These are phyloP conservation scores for Drosophila tsacasi DNA, from an alignment of 1,140 invertebrate species.

Conservation along the genomic window DNA sequence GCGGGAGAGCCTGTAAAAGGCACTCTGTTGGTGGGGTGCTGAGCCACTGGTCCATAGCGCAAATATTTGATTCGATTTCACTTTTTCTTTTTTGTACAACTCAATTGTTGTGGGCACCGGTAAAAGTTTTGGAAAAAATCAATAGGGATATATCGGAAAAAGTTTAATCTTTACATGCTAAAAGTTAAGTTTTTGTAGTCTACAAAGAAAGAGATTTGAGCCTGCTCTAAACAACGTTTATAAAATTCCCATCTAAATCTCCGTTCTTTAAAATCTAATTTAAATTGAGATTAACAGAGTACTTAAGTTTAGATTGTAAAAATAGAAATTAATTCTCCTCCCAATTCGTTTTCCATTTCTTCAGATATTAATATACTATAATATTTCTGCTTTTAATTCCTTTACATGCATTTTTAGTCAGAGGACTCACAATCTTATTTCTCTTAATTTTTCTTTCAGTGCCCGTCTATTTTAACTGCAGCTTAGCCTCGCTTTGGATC, in stretches of 20 bases:
- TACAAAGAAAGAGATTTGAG: neutral
- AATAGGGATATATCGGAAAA: neutral
- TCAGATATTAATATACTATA: neutral
- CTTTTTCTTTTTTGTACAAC: conserved; percentile 14
- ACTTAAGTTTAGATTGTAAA: neutral
- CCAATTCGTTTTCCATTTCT: neutral
- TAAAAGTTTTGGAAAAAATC: neutral
- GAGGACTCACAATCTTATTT: neutral
- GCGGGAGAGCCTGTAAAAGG: conserved; percentile 18
- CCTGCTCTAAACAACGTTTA: neutral
- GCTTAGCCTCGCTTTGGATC: conserved; percentile 43
- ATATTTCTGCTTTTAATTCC: neutral
- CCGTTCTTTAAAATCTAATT: neutral
- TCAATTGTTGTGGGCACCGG: conserved; percentile 34
- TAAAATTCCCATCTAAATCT: neutral
- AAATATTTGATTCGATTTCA: conserved; percentile 78
- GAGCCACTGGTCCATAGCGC: conserved; percentile 39
- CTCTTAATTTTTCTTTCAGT: conserved; percentile 23
- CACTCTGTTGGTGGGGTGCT: conserved; percentile 2
- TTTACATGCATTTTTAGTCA: neutral
- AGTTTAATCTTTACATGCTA: neutral
- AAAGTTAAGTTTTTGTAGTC: too few species aligned
- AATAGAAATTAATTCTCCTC: neutral
- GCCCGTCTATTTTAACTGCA: conserved; percentile 38
- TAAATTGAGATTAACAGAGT: neutral